Conservation (phyloP, 2,113 vertebrate genomes). For the Mustela lutreola region DNA sequence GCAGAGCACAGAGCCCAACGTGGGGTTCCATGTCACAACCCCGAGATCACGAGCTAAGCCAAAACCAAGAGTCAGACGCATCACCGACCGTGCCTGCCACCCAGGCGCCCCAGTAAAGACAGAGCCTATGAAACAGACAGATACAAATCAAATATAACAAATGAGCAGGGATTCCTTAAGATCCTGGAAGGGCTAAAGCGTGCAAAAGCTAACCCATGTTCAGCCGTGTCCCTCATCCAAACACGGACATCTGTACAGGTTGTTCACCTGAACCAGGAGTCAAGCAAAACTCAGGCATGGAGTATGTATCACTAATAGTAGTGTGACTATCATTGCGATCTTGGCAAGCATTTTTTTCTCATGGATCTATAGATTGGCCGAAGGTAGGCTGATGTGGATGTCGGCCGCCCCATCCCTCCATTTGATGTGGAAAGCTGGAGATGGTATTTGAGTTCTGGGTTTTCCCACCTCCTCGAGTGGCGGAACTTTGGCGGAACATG, state of each 20-base stretch:
- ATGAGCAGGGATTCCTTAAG: background rate
- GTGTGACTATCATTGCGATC: background rate
- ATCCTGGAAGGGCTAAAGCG: background rate
- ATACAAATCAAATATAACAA: background rate
- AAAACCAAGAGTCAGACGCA: background rate
- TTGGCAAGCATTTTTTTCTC: background rate
- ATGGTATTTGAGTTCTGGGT: fast-evolving
- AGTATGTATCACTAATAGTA: background rate
- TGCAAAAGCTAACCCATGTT: background rate
- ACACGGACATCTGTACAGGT: background rate
- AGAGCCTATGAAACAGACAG: too few relatives aligned
- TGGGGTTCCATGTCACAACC: background rate
- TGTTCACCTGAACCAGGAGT: background rate
- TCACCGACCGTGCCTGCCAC: background rate
- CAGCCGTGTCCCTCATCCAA: background rate
- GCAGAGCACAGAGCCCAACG: background rate
- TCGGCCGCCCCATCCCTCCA: fast-evolving
- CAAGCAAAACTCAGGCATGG: background rate
- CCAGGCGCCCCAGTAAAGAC: background rate
- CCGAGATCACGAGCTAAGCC: background rate
- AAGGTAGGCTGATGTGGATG: too few relatives aligned
- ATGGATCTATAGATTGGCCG: fast-evolving
- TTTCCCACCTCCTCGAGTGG: fast-evolving
- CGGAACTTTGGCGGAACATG: fast-evolving
- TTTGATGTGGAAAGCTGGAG: fast-evolving